Percentiles rank a stretch among this genome's conserved stretches.
Conservation (phyloP, 2,113 vertebrate genomes). For the Phyllopteryx taeniolatus region DNA sequence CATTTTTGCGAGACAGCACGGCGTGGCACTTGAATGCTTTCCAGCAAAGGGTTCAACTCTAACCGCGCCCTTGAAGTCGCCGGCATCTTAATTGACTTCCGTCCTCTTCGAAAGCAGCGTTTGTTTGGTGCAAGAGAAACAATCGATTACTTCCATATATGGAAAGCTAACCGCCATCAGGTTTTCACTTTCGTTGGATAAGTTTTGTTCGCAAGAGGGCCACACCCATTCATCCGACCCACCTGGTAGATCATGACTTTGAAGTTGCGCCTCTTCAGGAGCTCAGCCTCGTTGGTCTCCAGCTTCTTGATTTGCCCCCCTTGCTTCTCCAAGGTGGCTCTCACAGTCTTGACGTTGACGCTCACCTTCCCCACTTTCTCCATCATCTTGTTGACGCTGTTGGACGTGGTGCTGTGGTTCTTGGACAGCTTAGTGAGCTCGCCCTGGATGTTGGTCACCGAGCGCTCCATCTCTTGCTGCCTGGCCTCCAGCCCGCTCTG, state of each 20-base stretch:
- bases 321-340: conserved; percentile 92
- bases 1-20: background rate
- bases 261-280: conserved; percentile 95
- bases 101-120: background rate
- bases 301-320: conserved; percentile 94
- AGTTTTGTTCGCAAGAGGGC: background rate
- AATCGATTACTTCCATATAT: background rate
- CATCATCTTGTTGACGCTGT: conserved; percentile 93
- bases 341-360: conserved; percentile 93
- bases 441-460: conserved; percentile 88
- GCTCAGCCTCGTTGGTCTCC: conserved; percentile 92
- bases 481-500: conserved; percentile 88
- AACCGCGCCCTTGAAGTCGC: conserved; percentile 20
- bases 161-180: background rate
- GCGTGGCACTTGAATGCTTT: conserved; percentile 6
- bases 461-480: conserved; percentile 93
- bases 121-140: background rate
- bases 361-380: conserved; percentile 97
- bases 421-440: conserved; percentile 90
- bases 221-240: conserved; percentile 56
- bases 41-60: conserved; percentile 6
- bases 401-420: conserved; percentile 88
- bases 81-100: conserved; percentile 1
- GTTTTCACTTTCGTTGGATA: conserved; percentile 5
- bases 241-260: conserved; percentile 99